phyloP scores from a whole-genome alignment of 2,888 invertebrate species.

The Eupithecia dodoneata region DNA sequence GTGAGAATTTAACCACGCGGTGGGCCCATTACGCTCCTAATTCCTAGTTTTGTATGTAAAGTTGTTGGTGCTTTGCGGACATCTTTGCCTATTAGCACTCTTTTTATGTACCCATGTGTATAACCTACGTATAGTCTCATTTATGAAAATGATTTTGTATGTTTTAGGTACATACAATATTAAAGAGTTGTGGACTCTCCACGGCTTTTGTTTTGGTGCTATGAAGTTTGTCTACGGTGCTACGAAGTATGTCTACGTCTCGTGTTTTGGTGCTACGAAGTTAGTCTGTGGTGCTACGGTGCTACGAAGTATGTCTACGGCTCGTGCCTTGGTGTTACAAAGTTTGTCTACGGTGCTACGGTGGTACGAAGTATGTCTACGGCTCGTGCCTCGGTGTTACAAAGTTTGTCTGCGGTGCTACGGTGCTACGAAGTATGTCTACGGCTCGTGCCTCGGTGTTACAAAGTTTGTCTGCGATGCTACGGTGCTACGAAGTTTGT shows the following conservation, averaged over 20 bases:
- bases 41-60: constrained; percentile 55
- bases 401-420: background rate
- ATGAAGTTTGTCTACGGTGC: background rate
- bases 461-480: background rate
- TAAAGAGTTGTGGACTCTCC: background rate
- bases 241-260: background rate
- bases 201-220: no score
- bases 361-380: background rate
- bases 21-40: constrained; percentile 44
- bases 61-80: constrained; percentile 48
- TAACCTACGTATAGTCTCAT: background rate
- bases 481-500: background rate
- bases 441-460: background rate
- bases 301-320: background rate
- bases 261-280: background rate
- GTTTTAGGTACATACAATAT: background rate
- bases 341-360: no score
- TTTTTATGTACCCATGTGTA: constrained; percentile 5
- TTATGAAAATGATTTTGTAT: background rate
- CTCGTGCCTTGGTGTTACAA: no score
- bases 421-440: background rate
- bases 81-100: constrained; percentile 49
- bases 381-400: background rate
- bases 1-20: constrained; percentile 9
- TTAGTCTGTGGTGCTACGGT: background rate